phyloP scores from a whole-genome alignment of 2,888 invertebrate species.

The Polymixis flavicincta region DNA sequence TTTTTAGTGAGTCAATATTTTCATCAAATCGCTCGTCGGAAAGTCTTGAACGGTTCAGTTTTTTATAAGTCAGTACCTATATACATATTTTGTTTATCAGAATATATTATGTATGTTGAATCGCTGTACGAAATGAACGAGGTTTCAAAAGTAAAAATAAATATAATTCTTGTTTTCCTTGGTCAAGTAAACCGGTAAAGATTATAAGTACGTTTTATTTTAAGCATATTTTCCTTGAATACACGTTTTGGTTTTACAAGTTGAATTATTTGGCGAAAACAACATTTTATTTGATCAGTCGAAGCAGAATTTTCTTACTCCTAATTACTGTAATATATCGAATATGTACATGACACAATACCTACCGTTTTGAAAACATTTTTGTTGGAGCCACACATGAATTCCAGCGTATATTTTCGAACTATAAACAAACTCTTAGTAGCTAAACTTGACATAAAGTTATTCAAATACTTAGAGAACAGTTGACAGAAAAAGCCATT shows the following conservation, averaged over 20 bases:
- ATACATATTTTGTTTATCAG: background rate
- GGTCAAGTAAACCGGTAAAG: slow-evolving; percentile 59
- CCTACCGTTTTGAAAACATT: background rate
- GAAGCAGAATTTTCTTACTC: background rate
- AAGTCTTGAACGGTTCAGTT: background rate
- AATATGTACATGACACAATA: background rate
- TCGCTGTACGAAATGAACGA: slow-evolving; percentile 12
- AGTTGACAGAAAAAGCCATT: slow-evolving; percentile 7
- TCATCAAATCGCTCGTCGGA: background rate
- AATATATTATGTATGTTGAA: slow-evolving; percentile 3
- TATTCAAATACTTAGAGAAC: background rate
- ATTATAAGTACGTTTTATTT: slow-evolving; percentile 41
- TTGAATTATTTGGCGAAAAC: slow-evolving; percentile 26
- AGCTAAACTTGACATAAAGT: background rate
- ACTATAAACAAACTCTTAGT: background rate
- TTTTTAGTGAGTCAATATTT: background rate
- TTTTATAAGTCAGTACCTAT: background rate
- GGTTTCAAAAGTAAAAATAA: slow-evolving; percentile 32
- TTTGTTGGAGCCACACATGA: background rate
- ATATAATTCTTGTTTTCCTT: slow-evolving; percentile 57
- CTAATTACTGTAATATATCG: background rate
- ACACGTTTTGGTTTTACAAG: slow-evolving; percentile 22
- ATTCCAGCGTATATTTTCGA: background rate
- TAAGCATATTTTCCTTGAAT: slow-evolving; percentile 48
- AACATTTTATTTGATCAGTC: slow-evolving; percentile 7